A percentile compares a stretch with the other conserved stretches of the same genome.
Evolutionary conservation across 2,113 vertebrate genomes (phyloP).

Genomic region (Labeo catla): DNA sequence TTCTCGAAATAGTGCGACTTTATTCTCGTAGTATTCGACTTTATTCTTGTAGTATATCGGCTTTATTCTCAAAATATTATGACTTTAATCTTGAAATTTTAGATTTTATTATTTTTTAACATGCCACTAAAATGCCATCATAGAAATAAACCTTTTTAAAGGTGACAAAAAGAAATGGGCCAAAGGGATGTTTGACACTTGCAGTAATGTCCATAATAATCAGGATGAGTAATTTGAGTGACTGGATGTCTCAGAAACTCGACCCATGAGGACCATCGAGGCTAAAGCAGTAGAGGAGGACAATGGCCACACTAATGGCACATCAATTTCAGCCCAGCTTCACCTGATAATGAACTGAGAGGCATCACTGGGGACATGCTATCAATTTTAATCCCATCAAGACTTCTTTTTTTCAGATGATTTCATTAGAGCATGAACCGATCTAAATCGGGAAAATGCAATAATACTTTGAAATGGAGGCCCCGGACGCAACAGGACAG

Average conservation of each 20-base stretch:
- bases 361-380: not conserved
- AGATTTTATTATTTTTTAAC: too few relatives aligned
- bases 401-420: not conserved
- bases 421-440: not conserved
- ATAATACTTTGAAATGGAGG: not conserved
- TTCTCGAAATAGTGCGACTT: too few relatives aligned
- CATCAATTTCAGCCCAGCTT: constrained; percentile 7
- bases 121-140: too few relatives aligned
- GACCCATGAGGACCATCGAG: constrained; percentile 2
- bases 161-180: not conserved
- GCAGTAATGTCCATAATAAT: not conserved
- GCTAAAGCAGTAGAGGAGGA: constrained; percentile 1
- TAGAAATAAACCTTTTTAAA: not conserved
- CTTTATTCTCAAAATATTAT: too few relatives aligned
- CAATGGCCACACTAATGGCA: not conserved
- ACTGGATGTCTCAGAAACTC: not conserved
- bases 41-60: too few relatives aligned
- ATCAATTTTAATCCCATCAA: constrained; percentile 28
- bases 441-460: not conserved
- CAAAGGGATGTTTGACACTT: not conserved
- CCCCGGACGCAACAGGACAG: not conserved
- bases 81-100: too few relatives aligned
- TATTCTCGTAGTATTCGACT: too few relatives aligned
- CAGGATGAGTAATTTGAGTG: constrained; percentile 6
- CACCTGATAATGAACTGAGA: constrained; percentile 13